Evolutionary conservation across 2,888 invertebrate genomes (phyloP), one percentile per base, ranked within the genome.

Genomic region (Leucania comma): DNA sequence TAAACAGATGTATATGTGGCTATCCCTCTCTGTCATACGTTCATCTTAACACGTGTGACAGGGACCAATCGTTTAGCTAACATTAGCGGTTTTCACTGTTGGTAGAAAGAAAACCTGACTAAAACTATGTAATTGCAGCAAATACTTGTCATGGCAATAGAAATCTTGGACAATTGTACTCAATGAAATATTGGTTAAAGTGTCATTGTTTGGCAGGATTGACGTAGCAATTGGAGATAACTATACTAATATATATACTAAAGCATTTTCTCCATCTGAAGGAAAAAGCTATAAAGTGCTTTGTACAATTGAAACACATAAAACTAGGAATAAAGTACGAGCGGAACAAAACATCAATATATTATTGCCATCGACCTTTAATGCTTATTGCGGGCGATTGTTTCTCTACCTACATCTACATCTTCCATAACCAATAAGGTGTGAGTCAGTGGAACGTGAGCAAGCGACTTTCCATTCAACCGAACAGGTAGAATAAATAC

Each of bases 401-500:
- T 77, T 79, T 62, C 69, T 63, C 46, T 68, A 68, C 77, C 46
- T 68, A 70, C 77, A 70, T 75, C 80, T 74, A 81, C 83, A 79
- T 72, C 69, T 59, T 81, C 68, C 53, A 75, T 71, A 72, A 69
- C 66, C 57, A 66, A 72, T 74, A 64, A 77, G 57, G 63, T 54
- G 66, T 80, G 85, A 84, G 63, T 88, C 88, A 87, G 74, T 64
- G 50, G 64, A 78, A 83, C 84, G 75, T 83, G 84, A 78, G 75
- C 81, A 72, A 75, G 72, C 66, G 60, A 51, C 75, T 82, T 80
- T 85, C 72, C 73, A 78, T 74, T 79, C 74, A 76, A 75, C 22
- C 68, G n/a, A 73, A 68, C 68, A 72, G 75, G 64, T 80, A 74
- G 29, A 51, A 68, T 68, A 74, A 60, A 65, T 61, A 42, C 42